Conservation (phyloP, 2,797 vertebrate genomes). For the Enteromius unitaeniatus region DNA sequence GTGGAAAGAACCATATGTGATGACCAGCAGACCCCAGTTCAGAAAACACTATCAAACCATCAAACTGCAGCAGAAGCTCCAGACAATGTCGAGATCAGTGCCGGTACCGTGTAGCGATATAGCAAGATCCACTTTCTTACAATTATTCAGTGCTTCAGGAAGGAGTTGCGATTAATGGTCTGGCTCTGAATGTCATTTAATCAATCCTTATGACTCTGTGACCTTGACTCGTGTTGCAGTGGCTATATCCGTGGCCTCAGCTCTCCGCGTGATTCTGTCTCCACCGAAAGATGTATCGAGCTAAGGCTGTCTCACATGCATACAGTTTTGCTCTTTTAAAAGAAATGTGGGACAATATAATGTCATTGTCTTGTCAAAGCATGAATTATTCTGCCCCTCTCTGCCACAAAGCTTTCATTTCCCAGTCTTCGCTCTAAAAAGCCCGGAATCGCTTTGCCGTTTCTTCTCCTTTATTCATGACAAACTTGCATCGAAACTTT, state of each 20-base stretch:
- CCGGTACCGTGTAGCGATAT: neutral
- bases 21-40: neutral
- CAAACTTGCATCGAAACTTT: slow-evolving; percentile 62
- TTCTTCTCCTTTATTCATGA: slow-evolving; percentile 52
- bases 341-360: slow-evolving; percentile 58
- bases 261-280: slow-evolving; percentile 3
- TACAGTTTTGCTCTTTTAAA: slow-evolving; percentile 48
- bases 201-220: slow-evolving; percentile 23
- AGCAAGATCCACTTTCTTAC: slow-evolving; percentile 4
- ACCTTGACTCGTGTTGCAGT: slow-evolving; percentile 19
- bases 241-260: slow-evolving; percentile 4
- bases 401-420: slow-evolving; percentile 44
- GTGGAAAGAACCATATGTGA: neutral
- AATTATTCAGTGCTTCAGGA: slow-evolving; percentile 23
- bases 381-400: slow-evolving; percentile 56
- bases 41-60: neutral
- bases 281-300: slow-evolving; percentile 18
- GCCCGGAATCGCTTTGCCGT: slow-evolving; percentile 54
- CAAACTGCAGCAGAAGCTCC: neutral
- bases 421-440: slow-evolving; percentile 46
- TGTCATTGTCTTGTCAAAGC: slow-evolving; percentile 56
- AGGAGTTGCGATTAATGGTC: slow-evolving; percentile 8
- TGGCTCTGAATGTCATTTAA: slow-evolving; percentile 27
- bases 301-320: slow-evolving; percentile 50
- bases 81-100: neutral